Evolutionary conservation across 2,888 invertebrate genomes (phyloP), one percentile per base, ranked within the genome.

Genomic region (Nudaria mundana): DNA sequence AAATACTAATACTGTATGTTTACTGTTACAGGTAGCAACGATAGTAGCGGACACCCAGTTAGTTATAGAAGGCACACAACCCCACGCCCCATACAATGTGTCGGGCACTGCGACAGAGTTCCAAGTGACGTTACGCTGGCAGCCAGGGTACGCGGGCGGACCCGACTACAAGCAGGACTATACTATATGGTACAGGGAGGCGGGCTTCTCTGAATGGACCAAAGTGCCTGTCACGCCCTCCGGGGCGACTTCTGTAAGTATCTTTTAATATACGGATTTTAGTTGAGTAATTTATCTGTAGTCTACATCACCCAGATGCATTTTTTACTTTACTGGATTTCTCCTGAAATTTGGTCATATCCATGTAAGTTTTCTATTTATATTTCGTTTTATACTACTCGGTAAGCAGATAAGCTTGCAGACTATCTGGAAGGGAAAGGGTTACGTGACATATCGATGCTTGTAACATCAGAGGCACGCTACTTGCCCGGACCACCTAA

Each of bases 61-160:
- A 45, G 95, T 97, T 58, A 95, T 97, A 57, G 96, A 97, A 84
- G 97, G 97, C 48, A 98, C 98, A 10, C 97, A 98, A 70, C 98
- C 98, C 10, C 98, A 98, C 86, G 98, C 98, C 28, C 98, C 98
- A 0, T 97, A 97, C 90, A 98, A 98, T 85, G 93, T 98, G 44
- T 94, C 96, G 15, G 97, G 96, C 24, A 93, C 94, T 30, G 94
- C 97, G 28, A 95, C 94, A 0, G 95, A 97, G 84, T 97, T 97
- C 80, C 93, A 96, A 47, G 97, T 98, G 44, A 95, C 95, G 35
- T 89, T 98, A 40, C 93, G 93, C 51, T 98, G 98, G 98, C 91
- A 97, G 78, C 98, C 98, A 7, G 98, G 97, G 2, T 96, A 98
- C 81, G 97, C 97, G 66, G 98, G 98, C 30, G 98, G 98, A 14